Evolutionary conservation across 2,797 vertebrate genomes (phyloP).

Genomic region (Fistularia tabacaria): DNA sequence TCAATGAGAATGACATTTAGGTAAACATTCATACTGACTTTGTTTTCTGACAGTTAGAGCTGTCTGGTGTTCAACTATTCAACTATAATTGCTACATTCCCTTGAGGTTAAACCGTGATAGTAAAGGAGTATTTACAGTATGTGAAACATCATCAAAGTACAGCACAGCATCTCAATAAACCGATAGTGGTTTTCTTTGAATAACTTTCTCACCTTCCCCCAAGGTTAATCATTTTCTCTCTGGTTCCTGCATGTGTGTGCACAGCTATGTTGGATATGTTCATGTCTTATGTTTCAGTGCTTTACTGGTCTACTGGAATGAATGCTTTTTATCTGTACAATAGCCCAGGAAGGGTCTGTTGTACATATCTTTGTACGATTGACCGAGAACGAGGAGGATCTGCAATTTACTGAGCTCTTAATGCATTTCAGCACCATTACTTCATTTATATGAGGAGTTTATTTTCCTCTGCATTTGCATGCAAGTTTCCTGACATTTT

Average conservation of each 20-base stretch:
- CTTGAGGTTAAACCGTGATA: constrained; percentile 5
- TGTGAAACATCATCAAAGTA: constrained; percentile 45
- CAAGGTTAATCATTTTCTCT: constrained; percentile 22
- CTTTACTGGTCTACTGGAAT: constrained; percentile 22
- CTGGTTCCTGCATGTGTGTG: constrained; percentile 39
- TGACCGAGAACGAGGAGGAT: constrained; percentile 6
- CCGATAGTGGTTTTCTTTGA: constrained; percentile 3
- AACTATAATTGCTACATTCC: constrained; percentile 22
- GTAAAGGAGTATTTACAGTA: not conserved
- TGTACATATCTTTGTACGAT: constrained; percentile 18
- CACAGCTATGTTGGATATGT: constrained; percentile 39
- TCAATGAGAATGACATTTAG: too few relatives aligned
- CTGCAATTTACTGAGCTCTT: constrained; percentile 9
- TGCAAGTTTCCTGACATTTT: not conserved
- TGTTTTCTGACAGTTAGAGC: too few relatives aligned
- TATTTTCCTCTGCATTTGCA: not conserved
- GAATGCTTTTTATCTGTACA: constrained; percentile 51
- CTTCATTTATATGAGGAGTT: constrained; percentile 6
- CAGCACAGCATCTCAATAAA: constrained; percentile 25
- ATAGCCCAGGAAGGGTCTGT: constrained; percentile 14
- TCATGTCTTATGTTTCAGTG: constrained; percentile 44
- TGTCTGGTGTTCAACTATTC: too few relatives aligned
- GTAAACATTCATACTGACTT: too few relatives aligned
- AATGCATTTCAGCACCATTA: constrained; percentile 18
- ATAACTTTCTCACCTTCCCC: constrained; percentile 16